A percentile compares a stretch with the other conserved stretches of the same genome.
phyloP scores from a whole-genome alignment of 2,888 invertebrate genomes.

The Eristalis intricaria region DNA sequence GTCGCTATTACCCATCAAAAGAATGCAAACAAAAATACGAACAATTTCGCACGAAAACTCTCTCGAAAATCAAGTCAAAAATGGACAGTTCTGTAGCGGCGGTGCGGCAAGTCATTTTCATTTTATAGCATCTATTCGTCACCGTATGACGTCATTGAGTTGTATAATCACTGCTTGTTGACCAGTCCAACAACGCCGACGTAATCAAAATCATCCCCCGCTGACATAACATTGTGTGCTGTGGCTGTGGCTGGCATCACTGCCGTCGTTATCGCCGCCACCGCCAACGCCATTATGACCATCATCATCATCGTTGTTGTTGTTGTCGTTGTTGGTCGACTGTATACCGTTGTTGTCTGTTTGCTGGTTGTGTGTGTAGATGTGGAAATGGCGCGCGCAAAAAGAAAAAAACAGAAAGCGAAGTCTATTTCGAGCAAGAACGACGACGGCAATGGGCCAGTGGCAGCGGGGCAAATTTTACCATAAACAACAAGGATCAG shows the following conservation, averaged over 20 bases:
- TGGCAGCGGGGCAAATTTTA: neutral
- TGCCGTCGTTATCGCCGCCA: slow-evolving; percentile 54
- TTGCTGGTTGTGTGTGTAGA: neutral
- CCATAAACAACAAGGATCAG: slow-evolving; percentile 49
- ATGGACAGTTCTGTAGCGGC: neutral
- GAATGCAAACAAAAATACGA: neutral
- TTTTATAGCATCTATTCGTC: slow-evolving; percentile 36
- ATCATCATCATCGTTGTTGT: slow-evolving; percentile 6
- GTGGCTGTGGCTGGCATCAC: slow-evolving; percentile 44
- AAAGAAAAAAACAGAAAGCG: slow-evolving; percentile 1
- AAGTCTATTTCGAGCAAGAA: slow-evolving; percentile 38
- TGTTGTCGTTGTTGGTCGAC: slow-evolving; percentile 1
- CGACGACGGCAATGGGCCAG: neutral
- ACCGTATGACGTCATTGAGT: slow-evolving; percentile 57
- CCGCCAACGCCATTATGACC: slow-evolving; percentile 19
- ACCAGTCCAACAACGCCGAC: neutral
- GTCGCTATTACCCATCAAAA: slow-evolving; percentile 13
- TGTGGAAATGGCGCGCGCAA: slow-evolving; percentile 11
- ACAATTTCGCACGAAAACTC: neutral
- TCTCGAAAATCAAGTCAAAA: slow-evolving; percentile 1
- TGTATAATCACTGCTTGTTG: slow-evolving; percentile 34
- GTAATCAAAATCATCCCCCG: slow-evolving; percentile 47
- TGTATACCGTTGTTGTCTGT: slow-evolving; percentile 11
- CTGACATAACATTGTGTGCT: slow-evolving; percentile 52
- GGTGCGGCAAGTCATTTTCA: neutral